Base-by-base conservation (phyloP, 2,888 invertebrate species). In the Tridacna crocea region DNA sequence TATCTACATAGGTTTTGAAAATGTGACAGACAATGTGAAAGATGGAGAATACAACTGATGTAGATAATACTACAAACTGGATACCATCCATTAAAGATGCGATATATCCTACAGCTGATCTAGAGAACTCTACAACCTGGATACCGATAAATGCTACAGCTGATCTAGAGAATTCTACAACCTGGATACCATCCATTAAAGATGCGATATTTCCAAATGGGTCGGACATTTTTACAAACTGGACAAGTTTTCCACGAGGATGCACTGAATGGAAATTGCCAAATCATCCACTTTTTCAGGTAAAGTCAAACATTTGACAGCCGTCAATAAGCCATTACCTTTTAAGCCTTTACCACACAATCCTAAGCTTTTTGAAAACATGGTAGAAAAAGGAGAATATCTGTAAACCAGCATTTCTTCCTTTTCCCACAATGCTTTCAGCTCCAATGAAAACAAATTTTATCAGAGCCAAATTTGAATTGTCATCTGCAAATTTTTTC, bases 231-330 rank as follows among this genome's bases (percentile, higher is more conserved):
- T 63, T 82, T 0, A 76, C 79, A 10, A 81, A 83, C 75, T 86
- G 83, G 83, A 79, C 77, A 17, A 47, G 77, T 12, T 51, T 70
- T 26, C 47, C 73, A 11, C 48, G 75, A 11, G 85, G 85, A 22
- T 86, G 85, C 70, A 68, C 74, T 13, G 27, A 58, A 12, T 86
- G 85, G 85, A 83, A 83, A 63, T 55, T 77, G 46, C 77, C 81
- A 15, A 83, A 86, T 46, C 85, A 86, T 55, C 66, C 74, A 26
- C 68, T 86, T 13, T 86, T 86, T 93, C 96, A 98, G 95, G 94
- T 97, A 68, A 70, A 26, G n/a, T 46, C 27, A 27, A 27, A 26
- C 36, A 2, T 68, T 36, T 36, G 17, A 10, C 36, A 36, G 13
- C 15, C 22, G 63, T 63, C 22, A 63, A 24, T 36, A 36, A 36